Evolutionary conservation across 2,113 vertebrate species (phyloP), one percentile per base, ranked within the genome.

Genomic region (Festucalex cinctus): DNA sequence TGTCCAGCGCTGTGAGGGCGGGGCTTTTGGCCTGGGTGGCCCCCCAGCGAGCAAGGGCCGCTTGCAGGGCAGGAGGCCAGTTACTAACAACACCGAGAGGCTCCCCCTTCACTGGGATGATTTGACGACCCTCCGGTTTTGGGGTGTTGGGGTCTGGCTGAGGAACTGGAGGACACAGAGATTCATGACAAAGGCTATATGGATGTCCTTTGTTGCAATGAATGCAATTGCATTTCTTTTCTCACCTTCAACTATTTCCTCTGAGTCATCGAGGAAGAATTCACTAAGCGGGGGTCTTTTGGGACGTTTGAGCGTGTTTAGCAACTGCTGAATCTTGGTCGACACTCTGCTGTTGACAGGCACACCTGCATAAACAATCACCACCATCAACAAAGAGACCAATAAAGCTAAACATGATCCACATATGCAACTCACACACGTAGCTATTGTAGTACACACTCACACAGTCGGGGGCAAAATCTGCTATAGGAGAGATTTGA

Each of bases 171-270:
- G 68, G 65, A 36, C 62, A 68, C 26, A 54, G 32, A 41, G 72
- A 22, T 43, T 62, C 3, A 3, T 0, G 39, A 26, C 39, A 43
- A 41, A 43, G 5, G n/a, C n/a, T n/a, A 5, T 26, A 62, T 8
- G 6, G 37, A 6, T 14, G 37, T 22, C n/a, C n/a, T 41, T 41
- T 24, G 20, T 41, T 24, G 22, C 17, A 41, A 46, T 61, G 12
- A 62, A 46, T 24, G 14, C 2, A 32, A 32, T 56, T n/a, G 6
- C 2, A 56, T 17, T 17, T 1, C 28, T 32, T 9, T 20, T 17
- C 87, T 77, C 3, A 99, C 97, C 95, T 94, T 99, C 97, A 76
- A 99, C 95, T 41, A 98, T 99, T 85, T 99, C 95, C 88, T 99
- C 97, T 71, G 95, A 92, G 84, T 99, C 97, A 80, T 99, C 96